Base-by-base conservation (phyloP, 92 coral and sea anemone genomes). In the Phymanthus crucifer region DNA sequence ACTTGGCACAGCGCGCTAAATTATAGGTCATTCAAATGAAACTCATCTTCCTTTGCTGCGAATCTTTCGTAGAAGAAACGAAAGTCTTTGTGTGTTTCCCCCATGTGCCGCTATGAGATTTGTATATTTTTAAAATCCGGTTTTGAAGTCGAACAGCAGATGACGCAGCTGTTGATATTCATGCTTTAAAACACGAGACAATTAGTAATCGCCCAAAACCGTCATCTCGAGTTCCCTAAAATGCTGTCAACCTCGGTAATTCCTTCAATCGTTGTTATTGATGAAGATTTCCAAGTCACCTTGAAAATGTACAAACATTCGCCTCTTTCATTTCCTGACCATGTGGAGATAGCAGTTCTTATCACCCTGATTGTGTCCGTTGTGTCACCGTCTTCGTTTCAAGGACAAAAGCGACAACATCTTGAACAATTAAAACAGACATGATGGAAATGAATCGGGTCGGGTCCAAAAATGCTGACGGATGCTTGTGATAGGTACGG, bases 181-280 rank as follows among this genome's bases (percentile, higher is more conserved):
- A 29, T 61, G 4, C 68, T 27, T 61, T 34, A 27, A 27, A 61
- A 34, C 35, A n/a, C 34, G 29, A 24, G 29, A 11, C 68, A 27
- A 61, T 61, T 61, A 61, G 68, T 34, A 61, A 61, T 61, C 68
- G 29, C 29, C 68, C 33, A 61, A 61, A 11, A 61, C 32, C 29
- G 68, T 13, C 68, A 61, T n/a, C 68, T 54, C 6, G 29, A 61
- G 68, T 61, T 61, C 3, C 32, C 68, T 61, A 26, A 61, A 61
- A 61, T 29, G 16, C 33, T 61, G 68, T 61, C 68, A 61, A 27
- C 26, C 36, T 61, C 36, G 14, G 33, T 6, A 24, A 61, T 24
- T 24, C 7, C 34, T 9, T 61, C 68, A 27, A 61, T 14, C 17
- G 34, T 61, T 61, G 68, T 29, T 27, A 24, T 61, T 61, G 68